Evolutionary conservation across 2,113 vertebrate species (phyloP).

Genomic region (Penelope pileata): DNA sequence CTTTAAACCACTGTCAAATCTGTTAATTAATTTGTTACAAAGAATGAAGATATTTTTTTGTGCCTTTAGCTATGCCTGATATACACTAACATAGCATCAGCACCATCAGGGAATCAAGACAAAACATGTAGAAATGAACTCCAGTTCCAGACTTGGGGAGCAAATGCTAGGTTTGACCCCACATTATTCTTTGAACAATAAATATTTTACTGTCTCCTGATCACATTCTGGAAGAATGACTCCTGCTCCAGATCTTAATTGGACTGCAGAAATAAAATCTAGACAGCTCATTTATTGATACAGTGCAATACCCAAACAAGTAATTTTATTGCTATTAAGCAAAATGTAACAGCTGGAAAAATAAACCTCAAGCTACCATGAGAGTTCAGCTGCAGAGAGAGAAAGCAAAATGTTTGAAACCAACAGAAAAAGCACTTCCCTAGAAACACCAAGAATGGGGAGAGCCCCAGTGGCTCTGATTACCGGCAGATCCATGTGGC

Average conservation of each 20-base stretch:
- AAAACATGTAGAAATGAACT: background rate
- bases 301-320: conserved; percentile 56
- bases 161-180: background rate
- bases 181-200: background rate
- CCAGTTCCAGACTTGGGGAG: background rate
- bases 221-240: background rate
- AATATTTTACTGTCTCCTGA: conserved; percentile 4
- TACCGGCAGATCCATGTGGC: background rate
- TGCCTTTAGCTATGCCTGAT: background rate
- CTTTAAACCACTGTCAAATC: background rate
- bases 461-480: background rate
- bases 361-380: conserved; percentile 48
- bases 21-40: background rate
- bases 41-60: background rate
- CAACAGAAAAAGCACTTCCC: background rate
- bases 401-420: conserved; percentile 20
- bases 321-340: conserved; percentile 55
- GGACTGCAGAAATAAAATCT: conserved; percentile 50
- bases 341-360: conserved; percentile 68
- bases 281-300: conserved; percentile 59
- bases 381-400: conserved; percentile 25
- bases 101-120: background rate
- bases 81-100: background rate
- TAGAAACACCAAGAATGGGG: background rate
- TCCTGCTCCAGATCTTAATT: conserved; percentile 12